Base-by-base conservation (phyloP, 2,888 invertebrate genomes). In the Synergus umbraculus region DNA sequence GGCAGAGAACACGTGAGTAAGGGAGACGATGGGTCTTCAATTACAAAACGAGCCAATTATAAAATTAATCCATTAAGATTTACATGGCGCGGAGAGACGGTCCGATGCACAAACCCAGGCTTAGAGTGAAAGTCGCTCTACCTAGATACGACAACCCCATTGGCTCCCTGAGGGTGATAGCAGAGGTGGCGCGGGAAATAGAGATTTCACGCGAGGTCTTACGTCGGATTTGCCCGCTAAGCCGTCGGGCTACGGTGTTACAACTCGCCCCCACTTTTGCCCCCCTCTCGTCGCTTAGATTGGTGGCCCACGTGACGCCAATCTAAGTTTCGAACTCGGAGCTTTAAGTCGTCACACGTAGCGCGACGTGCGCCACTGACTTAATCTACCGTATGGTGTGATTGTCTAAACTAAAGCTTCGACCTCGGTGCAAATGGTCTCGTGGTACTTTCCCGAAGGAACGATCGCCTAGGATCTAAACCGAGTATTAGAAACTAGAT, bases 11-110 rank as follows among this genome's bases (percentile, higher is more conserved):
- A 54, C 37, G 76, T 60, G 77, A 77, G 78, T 64, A 60, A 64
- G 46, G 73, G 76, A 63, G 64, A 78, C 76, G 63, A 46, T 43
- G 77, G 54, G 22, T 22, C 83, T 84, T 84, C 86, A 86, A 88
- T 88, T 87, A 87, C 85, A 87, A 84, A 82, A 81, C 85, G 85
- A 89, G 83, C 86, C 88, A 90, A 91, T 90, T 90, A 90, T 88
- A 89, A 87, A 89, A 89, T 89, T 89, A 90, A 91, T 90, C 89
- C 90, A 88, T 88, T 87, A 88, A 86, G 87, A 89, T 86, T 86
- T 84, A 83, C 83, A 85, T 78, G 78, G 66, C 64, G 78, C 43
- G 64, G 49, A 67, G 73, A 60, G 69, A 76, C 4, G 64, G 13
- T 65, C 49, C 41, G 15, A 22, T 58, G 46, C 43, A 73, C 64